Evolutionary conservation across 2,113 vertebrate genomes (phyloP).

Genomic region (Neoarius graeffei): DNA sequence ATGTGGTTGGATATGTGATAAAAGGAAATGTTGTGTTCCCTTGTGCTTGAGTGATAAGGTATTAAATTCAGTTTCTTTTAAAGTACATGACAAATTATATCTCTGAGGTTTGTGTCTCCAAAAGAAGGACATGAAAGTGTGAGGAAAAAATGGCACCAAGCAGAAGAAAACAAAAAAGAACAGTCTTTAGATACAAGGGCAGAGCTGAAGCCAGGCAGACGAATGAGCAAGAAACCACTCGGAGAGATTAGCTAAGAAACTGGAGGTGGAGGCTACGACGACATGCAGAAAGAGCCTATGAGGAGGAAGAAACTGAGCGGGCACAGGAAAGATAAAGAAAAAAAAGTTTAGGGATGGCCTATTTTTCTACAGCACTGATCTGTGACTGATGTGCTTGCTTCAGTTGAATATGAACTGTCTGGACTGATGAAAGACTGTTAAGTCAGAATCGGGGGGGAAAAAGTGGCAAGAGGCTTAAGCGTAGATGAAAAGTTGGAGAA

Average conservation of each 20-base stretch:
- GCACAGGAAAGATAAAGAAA: constrained; percentile 38
- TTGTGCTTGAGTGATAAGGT: background rate
- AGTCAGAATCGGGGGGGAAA: background rate
- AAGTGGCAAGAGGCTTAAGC: background rate
- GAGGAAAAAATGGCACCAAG: too few relatives aligned
- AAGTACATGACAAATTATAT: background rate
- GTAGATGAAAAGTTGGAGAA: constrained; percentile 1
- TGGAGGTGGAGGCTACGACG: constrained; percentile 34
- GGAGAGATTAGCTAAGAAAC: constrained; percentile 21
- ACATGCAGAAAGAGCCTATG: constrained; percentile 42
- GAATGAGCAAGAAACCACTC: constrained; percentile 35
- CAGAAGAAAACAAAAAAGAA: background rate
- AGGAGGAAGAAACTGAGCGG: constrained; percentile 24
- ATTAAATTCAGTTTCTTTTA: background rate
- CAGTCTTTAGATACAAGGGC: background rate
- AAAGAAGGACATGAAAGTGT: background rate
- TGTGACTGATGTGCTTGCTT: background rate
- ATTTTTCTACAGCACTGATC: background rate
- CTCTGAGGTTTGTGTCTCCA: background rate
- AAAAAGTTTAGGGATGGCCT: constrained; percentile 30
- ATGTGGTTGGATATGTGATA: background rate
- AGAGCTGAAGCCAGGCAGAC: constrained; percentile 24
- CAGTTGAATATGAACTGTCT: constrained; percentile 3
- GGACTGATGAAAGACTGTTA: background rate
- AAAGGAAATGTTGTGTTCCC: background rate